A percentile compares a stretch with the other conserved stretches of the same genome.
phyloP scores from a whole-genome alignment of 2,113 vertebrate species.

The Microcebus murinus region DNA sequence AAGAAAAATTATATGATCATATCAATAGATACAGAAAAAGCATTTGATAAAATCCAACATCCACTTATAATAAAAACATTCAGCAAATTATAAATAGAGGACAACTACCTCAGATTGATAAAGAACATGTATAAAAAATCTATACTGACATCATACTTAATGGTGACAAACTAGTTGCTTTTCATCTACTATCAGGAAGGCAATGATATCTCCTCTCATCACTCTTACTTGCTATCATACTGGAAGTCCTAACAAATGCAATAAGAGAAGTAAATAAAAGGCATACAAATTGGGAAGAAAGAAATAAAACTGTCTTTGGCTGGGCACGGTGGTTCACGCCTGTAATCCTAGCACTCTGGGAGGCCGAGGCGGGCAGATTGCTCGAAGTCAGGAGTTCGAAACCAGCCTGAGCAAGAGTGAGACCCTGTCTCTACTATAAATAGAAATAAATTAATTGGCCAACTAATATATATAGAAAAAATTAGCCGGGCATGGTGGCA shows the following conservation, averaged over 20 bases:
- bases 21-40: background rate
- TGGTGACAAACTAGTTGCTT: background rate
- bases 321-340: too few species aligned
- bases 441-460: too few species aligned
- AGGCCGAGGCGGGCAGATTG: too few species aligned
- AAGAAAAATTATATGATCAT: background rate
- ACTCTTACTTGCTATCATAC: background rate
- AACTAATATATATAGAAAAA: too few species aligned
- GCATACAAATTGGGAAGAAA: background rate
- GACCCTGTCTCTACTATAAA: too few species aligned
- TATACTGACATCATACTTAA: background rate
- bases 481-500: too few species aligned
- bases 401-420: too few species aligned
- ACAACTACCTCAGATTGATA: background rate
- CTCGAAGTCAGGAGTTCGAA: too few species aligned
- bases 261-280: slow-evolving; percentile 5
- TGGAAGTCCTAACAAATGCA: background rate
- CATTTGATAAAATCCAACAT: background rate
- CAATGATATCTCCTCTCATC: background rate
- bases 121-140: background rate
- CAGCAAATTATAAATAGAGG: background rate
- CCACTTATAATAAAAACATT: background rate
- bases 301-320: background rate
- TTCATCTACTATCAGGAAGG: background rate
- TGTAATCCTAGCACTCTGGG: too few species aligned